A percentile compares a stretch with the other conserved stretches of the same genome.
Evolutionary conservation across 2,797 vertebrate species (phyloP).

Genomic region (Acipenser oxyrinchus): DNA sequence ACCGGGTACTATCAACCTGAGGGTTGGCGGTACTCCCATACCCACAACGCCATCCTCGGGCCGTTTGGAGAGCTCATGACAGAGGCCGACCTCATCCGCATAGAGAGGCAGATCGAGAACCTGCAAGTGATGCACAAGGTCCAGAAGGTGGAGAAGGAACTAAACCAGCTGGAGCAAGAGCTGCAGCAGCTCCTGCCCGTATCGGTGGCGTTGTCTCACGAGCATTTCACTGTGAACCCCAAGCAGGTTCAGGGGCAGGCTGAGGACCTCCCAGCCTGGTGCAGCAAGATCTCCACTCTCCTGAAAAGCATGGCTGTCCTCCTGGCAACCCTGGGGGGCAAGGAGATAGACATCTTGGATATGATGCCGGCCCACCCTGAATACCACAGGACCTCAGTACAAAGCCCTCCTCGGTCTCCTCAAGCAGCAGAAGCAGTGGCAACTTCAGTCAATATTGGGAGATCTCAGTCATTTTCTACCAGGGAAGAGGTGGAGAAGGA

Average conservation of each 20-base stretch:
- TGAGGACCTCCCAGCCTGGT: constrained; percentile 70
- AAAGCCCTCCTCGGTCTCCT: constrained; percentile 27
- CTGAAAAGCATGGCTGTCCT: constrained; percentile 75
- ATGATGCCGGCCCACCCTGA: constrained; percentile 56
- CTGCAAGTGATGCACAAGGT: constrained; percentile 87
- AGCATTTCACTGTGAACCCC: constrained; percentile 71
- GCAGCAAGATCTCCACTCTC: constrained; percentile 74
- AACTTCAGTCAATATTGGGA: constrained; percentile 51
- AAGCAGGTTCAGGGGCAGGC: constrained; percentile 77
- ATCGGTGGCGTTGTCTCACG: constrained; percentile 61
- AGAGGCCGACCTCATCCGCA: constrained; percentile 76
- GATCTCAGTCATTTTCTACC: constrained; percentile 84
- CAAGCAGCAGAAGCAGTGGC: constrained; percentile 29
- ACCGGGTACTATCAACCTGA: constrained; percentile 71
- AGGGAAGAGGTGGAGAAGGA: constrained; percentile 79
- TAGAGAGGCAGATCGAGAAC: constrained; percentile 91
- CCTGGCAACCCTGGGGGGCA: constrained; percentile 67
- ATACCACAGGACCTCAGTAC: constrained; percentile 34
- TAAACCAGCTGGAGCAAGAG: constrained; percentile 71
- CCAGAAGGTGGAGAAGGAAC: constrained; percentile 72
- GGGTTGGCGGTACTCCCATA: constrained; percentile 74
- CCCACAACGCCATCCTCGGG: constrained; percentile 74
- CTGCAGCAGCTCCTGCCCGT: constrained; percentile 72
- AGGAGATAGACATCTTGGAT: constrained; percentile 66
- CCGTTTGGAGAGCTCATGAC: constrained; percentile 86